Percentiles rank a stretch among this genome's conserved stretches.
Evolutionary conservation across 2,888 invertebrate species (phyloP).

Genomic region (Steromphala cineraria): DNA sequence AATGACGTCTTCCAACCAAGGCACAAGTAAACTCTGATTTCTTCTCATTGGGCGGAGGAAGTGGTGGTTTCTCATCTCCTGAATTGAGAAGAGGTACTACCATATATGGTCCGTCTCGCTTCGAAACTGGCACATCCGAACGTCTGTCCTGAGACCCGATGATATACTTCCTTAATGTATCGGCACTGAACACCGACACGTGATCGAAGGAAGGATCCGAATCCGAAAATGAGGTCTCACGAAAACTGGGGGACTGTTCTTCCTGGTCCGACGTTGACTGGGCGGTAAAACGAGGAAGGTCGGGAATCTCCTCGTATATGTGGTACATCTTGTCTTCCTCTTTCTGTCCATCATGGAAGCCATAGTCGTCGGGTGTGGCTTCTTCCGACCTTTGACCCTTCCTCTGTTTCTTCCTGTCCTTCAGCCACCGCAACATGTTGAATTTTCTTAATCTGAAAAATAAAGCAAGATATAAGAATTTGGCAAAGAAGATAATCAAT

Average conservation of each 20-base stretch:
- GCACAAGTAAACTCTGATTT: conserved; percentile 21
- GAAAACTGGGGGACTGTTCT: neutral
- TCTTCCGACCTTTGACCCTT: conserved; percentile 9
- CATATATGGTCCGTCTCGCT: conserved; percentile 34
- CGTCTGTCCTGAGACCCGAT: neutral
- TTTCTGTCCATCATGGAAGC: neutral
- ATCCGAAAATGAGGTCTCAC: neutral
- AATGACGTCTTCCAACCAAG: conserved; percentile 11
- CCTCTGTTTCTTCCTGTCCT: conserved; percentile 37
- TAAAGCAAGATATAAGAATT: neutral
- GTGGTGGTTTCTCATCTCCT: neutral
- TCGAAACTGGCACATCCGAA: neutral
- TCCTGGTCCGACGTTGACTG: neutral
- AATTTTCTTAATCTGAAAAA: neutral
- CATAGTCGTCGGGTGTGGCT: conserved; percentile 23
- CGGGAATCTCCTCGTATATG: conserved; percentile 47
- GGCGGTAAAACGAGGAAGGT: conserved; percentile 23
- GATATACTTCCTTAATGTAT: neutral
- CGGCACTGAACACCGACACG: neutral
- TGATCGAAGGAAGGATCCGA: neutral
- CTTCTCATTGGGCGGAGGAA: neutral
- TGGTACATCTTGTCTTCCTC: conserved; percentile 41
- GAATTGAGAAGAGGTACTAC: conserved; percentile 31
- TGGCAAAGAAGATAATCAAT: neutral
- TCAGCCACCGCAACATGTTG: conserved; percentile 46